Conservation (phyloP, 2,797 vertebrate species). For the Malurus splendens region DNA sequence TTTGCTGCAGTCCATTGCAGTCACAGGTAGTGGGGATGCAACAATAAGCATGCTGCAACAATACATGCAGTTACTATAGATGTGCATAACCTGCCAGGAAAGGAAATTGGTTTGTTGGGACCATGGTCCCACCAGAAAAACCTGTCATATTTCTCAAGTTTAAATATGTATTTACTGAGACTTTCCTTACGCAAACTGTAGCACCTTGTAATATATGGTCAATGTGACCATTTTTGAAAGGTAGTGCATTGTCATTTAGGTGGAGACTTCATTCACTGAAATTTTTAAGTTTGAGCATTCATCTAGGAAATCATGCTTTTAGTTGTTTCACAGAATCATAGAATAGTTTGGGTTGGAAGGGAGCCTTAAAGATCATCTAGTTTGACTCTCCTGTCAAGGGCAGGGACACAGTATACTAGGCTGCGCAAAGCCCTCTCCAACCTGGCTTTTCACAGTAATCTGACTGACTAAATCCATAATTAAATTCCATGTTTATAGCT, state of each 20-base stretch:
- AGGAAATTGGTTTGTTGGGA: not conserved
- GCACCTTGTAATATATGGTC: not conserved
- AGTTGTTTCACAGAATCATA: not conserved
- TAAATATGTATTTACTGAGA: not conserved
- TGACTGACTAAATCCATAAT: not conserved
- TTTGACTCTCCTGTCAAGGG: not conserved
- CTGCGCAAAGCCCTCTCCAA: not conserved
- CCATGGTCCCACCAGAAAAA: not conserved
- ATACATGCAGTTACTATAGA: not conserved
- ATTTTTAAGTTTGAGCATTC: not conserved
- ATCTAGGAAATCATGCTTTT: not conserved
- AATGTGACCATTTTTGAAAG: not conserved
- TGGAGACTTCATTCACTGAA: not conserved
- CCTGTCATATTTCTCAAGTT: not conserved
- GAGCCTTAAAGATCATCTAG: not conserved
- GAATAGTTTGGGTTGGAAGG: not conserved
- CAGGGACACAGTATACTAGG: rapidly evolving
- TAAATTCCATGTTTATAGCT: not conserved
- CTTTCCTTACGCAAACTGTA: not conserved
- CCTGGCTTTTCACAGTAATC: not conserved
- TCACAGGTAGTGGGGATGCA: not conserved
- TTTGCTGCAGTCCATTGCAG: not conserved
- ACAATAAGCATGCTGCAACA: rapidly evolving
- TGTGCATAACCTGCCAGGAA: not conserved
- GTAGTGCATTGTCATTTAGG: not conserved